Conservation (phyloP, 2,888 invertebrate genomes). For the Caenorhabditis zanzibari region DNA sequence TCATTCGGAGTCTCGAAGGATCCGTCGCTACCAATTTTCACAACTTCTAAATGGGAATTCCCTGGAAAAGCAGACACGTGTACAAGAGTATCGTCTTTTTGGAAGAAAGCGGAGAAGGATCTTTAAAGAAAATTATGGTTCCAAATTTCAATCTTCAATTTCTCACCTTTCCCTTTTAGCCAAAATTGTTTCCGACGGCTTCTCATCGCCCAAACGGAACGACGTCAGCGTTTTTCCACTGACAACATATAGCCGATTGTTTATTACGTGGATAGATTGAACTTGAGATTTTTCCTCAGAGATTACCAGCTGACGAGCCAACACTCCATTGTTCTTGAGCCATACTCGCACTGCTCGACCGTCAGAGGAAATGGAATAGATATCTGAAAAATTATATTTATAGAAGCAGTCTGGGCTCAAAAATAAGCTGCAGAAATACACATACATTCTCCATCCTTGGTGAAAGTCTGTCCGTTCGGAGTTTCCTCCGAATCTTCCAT, state of each 20-base stretch:
- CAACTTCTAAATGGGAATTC: neutral
- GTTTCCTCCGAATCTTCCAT: slow-evolving; percentile 11
- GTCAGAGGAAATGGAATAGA: slow-evolving; percentile 68
- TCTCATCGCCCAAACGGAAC: slow-evolving; percentile 14
- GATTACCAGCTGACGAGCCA: slow-evolving; percentile 64
- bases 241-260: neutral
- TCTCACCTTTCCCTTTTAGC: neutral
- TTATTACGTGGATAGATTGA: slow-evolving; percentile 22
- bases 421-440: neutral
- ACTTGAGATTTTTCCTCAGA: slow-evolving; percentile 33
- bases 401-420: too few species aligned
- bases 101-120: slow-evolving; percentile 22
- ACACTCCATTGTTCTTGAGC: slow-evolving; percentile 66
- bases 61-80: slow-evolving; percentile 10
- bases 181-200: slow-evolving; percentile 1
- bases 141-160: neutral
- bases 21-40: slow-evolving; percentile 5
- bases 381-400: too few species aligned
- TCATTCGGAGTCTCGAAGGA: neutral
- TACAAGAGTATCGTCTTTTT: neutral
- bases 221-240: slow-evolving; percentile 11
- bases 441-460: slow-evolving; percentile 44
- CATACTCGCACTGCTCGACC: slow-evolving; percentile 69
- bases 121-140: neutral
- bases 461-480: neutral